Conservation (phyloP, 2,888 invertebrate genomes). For the Pterostichus niger region DNA sequence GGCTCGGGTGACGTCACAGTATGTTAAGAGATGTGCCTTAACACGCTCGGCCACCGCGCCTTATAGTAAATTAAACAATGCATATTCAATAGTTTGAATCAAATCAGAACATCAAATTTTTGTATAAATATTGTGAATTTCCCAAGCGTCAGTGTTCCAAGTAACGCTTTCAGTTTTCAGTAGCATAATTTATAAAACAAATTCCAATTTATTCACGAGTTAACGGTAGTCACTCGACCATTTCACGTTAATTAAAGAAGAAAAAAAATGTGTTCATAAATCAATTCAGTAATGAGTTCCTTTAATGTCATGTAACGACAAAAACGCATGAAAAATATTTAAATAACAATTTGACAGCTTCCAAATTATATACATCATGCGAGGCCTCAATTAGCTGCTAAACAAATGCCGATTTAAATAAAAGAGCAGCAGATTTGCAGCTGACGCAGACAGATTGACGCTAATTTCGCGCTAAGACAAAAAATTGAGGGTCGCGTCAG, state of each 20-base stretch:
- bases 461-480: background rate
- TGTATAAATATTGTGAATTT: too few species aligned
- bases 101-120: too few species aligned
- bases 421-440: constrained; percentile 11
- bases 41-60: too few species aligned
- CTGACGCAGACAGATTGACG: background rate
- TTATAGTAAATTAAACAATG: too few species aligned
- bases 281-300: background rate
- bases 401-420: constrained; percentile 12
- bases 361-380: background rate
- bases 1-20: too few species aligned
- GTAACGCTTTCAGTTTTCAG: too few species aligned
- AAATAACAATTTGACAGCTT: constrained; percentile 10
- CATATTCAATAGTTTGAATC: too few species aligned
- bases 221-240: background rate
- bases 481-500: background rate
- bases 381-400: background rate
- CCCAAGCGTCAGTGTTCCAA: too few species aligned
- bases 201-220: too few species aligned
- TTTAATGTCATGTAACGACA: background rate
- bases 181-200: too few species aligned
- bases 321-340: constrained; percentile 3
- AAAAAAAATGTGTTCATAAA: background rate
- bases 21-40: too few species aligned
- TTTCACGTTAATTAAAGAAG: constrained; percentile 8